Evolutionary conservation across 2,113 vertebrate species (phyloP), one percentile per base, ranked within the genome.

Genomic region (Zonotrichia leucophrys): DNA sequence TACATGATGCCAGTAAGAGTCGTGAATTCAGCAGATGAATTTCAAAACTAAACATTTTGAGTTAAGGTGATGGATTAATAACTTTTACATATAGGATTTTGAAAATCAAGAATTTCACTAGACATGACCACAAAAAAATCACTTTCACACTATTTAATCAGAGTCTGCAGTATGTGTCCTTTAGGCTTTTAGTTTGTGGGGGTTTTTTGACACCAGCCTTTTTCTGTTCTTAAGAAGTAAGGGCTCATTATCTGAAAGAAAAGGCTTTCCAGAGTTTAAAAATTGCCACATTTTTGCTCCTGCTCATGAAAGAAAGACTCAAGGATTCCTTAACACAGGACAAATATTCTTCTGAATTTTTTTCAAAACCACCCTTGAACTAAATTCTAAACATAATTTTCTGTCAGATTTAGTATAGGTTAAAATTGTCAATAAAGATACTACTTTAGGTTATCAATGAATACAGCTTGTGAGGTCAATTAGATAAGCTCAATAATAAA

Each of bases 161-260:
- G 22, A 88, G 4, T 31, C 10, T 67, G 24, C 4, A 53, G 11
- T 15, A 8, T 44, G 28, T 42, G 39, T 67, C 27, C 49, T 76
- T 8, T 37, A 63, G 9, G 3, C 1, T 35, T 75, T 70, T 44
- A 12, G 6, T 23, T 41, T 47, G 2, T 24, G 22, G 7, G 2
- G 4, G 0, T 1, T n/a, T 84, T 44, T 18, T 25, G 27, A 30
- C 35, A 41, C 1, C 10, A 59, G 17, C 47, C 25, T 49, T 49
- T 24, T 23, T 25, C 9, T 37, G 17, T 21, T 76, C 72, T 79
- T 37, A 49, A 66, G 42, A 73, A 47, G 11, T 86, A 60, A 39
- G 19, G 0, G 11, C 8, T 91, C 35, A 35, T 27, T 41, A 67
- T 31, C 19, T 62, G 24, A 86, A 58, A 58, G 5, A 64, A 76